phyloP scores from a whole-genome alignment of 2,797 vertebrate species.

The Urophycis tenuis region DNA sequence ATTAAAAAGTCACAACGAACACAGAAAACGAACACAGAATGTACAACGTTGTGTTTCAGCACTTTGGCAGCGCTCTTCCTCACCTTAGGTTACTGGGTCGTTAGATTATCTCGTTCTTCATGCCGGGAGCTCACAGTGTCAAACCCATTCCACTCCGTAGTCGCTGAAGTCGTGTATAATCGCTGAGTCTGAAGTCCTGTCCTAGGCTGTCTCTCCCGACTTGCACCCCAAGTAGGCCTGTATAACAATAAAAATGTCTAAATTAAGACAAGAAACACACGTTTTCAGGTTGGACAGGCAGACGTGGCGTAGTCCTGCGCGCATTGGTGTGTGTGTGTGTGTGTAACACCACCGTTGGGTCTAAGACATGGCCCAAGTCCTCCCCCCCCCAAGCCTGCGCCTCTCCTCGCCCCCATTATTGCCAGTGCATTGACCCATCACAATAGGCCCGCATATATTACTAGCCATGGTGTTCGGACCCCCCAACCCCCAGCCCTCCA shows the following conservation, averaged over 20 bases:
- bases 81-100: conserved; percentile 43
- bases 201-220: conserved; percentile 28
- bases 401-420: conserved; percentile 55
- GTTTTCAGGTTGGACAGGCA: conserved; percentile 12
- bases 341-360: conserved; percentile 33
- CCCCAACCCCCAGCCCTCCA: conserved; percentile 41
- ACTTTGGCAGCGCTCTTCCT: conserved; percentile 25
- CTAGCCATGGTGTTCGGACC: conserved; percentile 44
- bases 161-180: conserved; percentile 19
- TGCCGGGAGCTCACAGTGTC: background rate
- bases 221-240: background rate
- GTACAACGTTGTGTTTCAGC: background rate
- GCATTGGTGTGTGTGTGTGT: conserved; percentile 6
- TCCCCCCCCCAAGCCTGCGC: conserved; percentile 30
- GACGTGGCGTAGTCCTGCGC: conserved; percentile 19
- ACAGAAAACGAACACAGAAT: background rate
- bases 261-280: conserved; percentile 13
- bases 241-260: conserved; percentile 17
- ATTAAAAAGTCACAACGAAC: background rate
- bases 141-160: background rate
- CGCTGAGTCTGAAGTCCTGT: conserved; percentile 29
- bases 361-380: conserved; percentile 41
- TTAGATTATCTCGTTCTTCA: background rate
- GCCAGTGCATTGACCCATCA: conserved; percentile 68
- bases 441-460: conserved; percentile 74